Evolutionary conservation across 1,140 invertebrate species (phyloP), one percentile per base, ranked within the genome.

Genomic region (Tetramorium alpestre): DNA sequence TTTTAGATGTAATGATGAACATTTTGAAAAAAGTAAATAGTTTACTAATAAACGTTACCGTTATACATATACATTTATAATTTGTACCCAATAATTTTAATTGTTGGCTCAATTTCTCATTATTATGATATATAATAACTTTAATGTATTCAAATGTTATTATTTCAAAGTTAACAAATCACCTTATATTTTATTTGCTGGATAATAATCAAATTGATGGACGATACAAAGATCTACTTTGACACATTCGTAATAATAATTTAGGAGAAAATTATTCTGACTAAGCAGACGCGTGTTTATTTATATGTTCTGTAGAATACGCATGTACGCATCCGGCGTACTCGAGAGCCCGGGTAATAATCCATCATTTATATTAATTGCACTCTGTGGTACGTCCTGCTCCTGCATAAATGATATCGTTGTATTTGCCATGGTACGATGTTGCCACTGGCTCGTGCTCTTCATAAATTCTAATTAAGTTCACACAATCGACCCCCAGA

Each of bases 311-410:
- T 62, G 67, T 65, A 85, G 85, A 80, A 89, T 88, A 87, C 58
- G 65, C 81, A 75, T 77, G 85, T 62, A 65, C 69, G 87, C 80
- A 93, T 91, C 86, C 91, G 91, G 91, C 87, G 73, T 86, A 76
- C 87, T 86, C 88, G 87, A 89, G 88, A 88, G 87, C 65, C 58
- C 85, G 85, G 65, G 64, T 85, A 91, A 92, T 92, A 93, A 94
- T 95, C 90, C 93, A 94, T 94, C 94, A 94, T 93, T 94, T 94
- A 94, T 94, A 94, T 94, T 94, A 94, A 95, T 94, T 94, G 93
- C 89, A 90, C 76, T 86, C 90, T 77, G 92, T 87, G 92, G 92
- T 92, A 90, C 88, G 90, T 89, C 88, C 89, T 84, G 84, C 77
- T 89, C 80, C 87, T 92, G 91, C 91, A 91, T 93, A 92, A 93